Percentiles rank a stretch among this genome's conserved stretches.
phyloP scores from a whole-genome alignment of 1,140 invertebrate genomes.

The Sinonovacula constricta region DNA sequence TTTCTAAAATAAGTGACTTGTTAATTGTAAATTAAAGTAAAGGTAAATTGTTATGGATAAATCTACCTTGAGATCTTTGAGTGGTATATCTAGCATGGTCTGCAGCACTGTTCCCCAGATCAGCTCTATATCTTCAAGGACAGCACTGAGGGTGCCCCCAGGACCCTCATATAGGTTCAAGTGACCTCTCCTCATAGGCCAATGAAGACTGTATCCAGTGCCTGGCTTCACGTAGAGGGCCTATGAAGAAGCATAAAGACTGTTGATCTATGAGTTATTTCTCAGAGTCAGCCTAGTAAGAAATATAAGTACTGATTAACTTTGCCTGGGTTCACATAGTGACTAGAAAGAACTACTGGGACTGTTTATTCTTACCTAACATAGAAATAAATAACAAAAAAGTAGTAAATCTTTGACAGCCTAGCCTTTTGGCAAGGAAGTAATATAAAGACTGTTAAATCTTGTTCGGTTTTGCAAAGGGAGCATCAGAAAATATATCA shows the following conservation, averaged over 20 bases:
- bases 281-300: background rate
- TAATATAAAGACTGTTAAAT: too few relatives aligned
- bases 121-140: conserved; percentile 90
- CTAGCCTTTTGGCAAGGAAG: too few relatives aligned
- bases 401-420: too few relatives aligned
- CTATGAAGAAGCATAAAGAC: conserved; percentile 68
- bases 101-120: conserved; percentile 92
- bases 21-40: too few relatives aligned
- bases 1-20: too few relatives aligned
- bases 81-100: conserved; percentile 86
- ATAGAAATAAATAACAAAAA: too few relatives aligned
- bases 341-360: background rate
- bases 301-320: background rate
- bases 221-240: conserved; percentile 86
- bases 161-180: conserved; percentile 90
- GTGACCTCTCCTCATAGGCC: conserved; percentile 91
- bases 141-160: conserved; percentile 90
- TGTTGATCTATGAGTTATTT: background rate
- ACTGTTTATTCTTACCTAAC: background rate
- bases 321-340: background rate
- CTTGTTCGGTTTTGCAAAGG: too few relatives aligned
- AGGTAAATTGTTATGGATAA: too few relatives aligned
- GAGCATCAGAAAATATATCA: too few relatives aligned
- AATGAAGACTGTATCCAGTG: conserved; percentile 88
- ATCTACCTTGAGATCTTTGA: conserved; percentile 87